Evolutionary conservation across 2,888 invertebrate genomes (phyloP), one percentile per base, ranked within the genome.

Genomic region (Lochmaea crataegi): DNA sequence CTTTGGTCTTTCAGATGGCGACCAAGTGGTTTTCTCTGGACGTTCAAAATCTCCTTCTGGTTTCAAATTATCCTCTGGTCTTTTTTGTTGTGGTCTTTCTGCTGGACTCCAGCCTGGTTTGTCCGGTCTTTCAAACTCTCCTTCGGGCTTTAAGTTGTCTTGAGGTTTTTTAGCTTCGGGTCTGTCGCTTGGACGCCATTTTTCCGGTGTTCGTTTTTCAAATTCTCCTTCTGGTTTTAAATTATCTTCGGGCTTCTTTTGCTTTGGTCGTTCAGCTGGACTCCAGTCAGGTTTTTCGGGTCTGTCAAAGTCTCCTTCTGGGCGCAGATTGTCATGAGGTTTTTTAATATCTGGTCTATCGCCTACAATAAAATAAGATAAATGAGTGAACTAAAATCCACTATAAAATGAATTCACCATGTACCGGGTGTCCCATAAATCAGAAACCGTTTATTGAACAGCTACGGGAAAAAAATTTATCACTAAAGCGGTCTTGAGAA

Each of bases 271-370:
- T 45, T 88, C 88, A 16, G 84, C 79, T 79, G 84, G 75, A 86
- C 88, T 53, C 86, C 84, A 75, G 86, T 86, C 12, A 84, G 83
- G 68, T 85, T 86, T 68, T 86, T 86, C 66, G 60, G 87, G 87
- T 81, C 84, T 81, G 60, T 87, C 86, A 77, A 90, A 90, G 0
- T 91, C 90, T 1, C 92, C 92, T 83, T 91, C 92, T 0, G 90
- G 89, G 64, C 85, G 87, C 2, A 87, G 75, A 75, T 90, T 89
- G 72, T 87, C 87, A 69, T 84, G 82, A 0, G 84, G 86, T 57
- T 77, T 79, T 58, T 81, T 86, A 2, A 78, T 85, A 61, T 78
- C 81, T 10, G 84, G 84, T 65, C 84, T 75, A 75, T 87, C 84
- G 45, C 81, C 85, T 6, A 93, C 84, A 84, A 93, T 92, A 18